Percentiles rank a stretch among this genome's conserved stretches.
Conservation (phyloP, 23 tunicate species). For the Ciona savignyi region DNA sequence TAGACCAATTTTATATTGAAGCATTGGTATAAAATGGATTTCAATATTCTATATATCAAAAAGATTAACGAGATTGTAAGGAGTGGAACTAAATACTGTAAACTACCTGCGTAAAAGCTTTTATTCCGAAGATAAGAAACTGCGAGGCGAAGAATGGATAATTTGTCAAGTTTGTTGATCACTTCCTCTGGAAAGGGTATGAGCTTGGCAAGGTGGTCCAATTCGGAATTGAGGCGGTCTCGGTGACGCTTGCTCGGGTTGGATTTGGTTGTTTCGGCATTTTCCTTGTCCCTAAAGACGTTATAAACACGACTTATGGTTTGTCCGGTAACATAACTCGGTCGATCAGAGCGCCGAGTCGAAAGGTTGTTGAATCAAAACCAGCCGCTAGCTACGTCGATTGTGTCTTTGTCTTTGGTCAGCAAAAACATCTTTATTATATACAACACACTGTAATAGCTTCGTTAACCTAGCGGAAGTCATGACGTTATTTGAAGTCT, state of each 20-base stretch:
- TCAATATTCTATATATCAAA: too few relatives aligned
- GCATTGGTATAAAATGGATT: too few relatives aligned
- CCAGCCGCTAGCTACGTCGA: too few relatives aligned
- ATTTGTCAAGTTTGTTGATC: slow-evolving; percentile 81
- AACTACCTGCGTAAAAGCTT: slow-evolving; percentile 49
- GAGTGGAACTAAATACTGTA: too few relatives aligned
- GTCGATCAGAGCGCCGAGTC: not conserved
- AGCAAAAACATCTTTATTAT: not conserved
- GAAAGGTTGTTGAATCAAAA: too few relatives aligned
- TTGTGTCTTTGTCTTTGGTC: not conserved
- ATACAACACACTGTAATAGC: too few relatives aligned
- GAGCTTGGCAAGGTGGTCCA: slow-evolving; percentile 60
- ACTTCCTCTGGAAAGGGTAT: slow-evolving; percentile 81
- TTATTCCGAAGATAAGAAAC: slow-evolving; percentile 88
- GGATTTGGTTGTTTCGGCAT: slow-evolving; percentile 37
- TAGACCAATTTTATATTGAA: too few relatives aligned
- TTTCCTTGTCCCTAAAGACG: slow-evolving; percentile 49
- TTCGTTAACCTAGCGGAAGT: too few relatives aligned
- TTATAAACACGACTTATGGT: not conserved
- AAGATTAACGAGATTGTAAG: too few relatives aligned
- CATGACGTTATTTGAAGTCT: too few relatives aligned
- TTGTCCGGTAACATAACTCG: not conserved
- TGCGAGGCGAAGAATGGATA: slow-evolving; percentile 75
- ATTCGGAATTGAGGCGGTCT: slow-evolving; percentile 76
- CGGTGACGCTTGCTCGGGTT: slow-evolving; percentile 94